phyloP scores from a whole-genome alignment of 2,888 invertebrate genomes.

The Empis livida region DNA sequence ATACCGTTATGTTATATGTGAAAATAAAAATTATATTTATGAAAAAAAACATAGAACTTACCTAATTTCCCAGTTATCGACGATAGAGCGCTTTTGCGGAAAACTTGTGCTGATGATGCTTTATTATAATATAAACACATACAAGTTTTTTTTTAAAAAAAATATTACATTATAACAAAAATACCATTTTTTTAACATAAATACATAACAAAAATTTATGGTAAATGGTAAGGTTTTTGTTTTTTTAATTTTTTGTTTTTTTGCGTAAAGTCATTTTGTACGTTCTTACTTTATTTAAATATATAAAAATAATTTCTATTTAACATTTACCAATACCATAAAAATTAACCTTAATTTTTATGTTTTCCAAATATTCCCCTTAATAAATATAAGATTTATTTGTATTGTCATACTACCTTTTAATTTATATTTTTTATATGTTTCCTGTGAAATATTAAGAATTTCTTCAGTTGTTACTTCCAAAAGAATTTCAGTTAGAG shows the following conservation, averaged over 20 bases:
- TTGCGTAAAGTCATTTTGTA: conserved; percentile 2
- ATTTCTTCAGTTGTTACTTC: conserved; percentile 91
- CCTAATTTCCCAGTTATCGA: conserved; percentile 83
- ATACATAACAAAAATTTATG: conserved; percentile 9
- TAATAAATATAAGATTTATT: conserved; percentile 5
- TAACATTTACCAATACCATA: not conserved
- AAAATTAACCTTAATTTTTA: not conserved
- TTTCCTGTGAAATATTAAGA: conserved; percentile 69
- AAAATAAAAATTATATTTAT: not conserved
- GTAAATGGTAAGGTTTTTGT: no score
- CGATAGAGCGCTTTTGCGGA: conserved; percentile 79
- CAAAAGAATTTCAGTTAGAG: conserved; percentile 85
- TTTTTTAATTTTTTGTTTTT: conserved; percentile 2
- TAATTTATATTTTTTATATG: conserved; percentile 60
- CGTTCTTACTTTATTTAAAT: not conserved
- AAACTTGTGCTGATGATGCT: conserved; percentile 38
- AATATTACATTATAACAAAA: conserved; percentile 11
- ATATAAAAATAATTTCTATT: not conserved
- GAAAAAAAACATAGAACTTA: conserved; percentile 46
- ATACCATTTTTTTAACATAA: conserved; percentile 6
- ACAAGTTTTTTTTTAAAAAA: conserved; percentile 4
- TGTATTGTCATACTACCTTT: conserved; percentile 57
- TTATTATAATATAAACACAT: conserved; percentile 28
- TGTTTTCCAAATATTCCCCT: not conserved
- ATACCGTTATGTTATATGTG: no score